phyloP scores from a whole-genome alignment of 2,113 vertebrate genomes.

The Tenrec ecaudatus region DNA sequence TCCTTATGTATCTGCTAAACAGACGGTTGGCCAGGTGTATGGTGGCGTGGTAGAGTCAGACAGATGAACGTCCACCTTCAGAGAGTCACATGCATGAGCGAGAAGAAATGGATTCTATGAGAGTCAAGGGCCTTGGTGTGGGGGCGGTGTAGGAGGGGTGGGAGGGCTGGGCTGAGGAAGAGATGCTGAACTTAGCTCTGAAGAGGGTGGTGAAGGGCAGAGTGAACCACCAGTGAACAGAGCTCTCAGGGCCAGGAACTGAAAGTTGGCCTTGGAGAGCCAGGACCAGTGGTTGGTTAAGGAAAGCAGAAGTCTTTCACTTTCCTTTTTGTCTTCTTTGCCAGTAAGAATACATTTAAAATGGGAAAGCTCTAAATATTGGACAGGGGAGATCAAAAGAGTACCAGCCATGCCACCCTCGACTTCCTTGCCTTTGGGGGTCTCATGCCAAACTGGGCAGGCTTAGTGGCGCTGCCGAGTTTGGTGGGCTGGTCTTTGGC shows the following conservation, averaged over 20 bases:
- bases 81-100: neutral
- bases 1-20: too few species aligned
- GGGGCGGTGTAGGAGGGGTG: neutral
- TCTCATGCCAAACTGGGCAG: too few species aligned
- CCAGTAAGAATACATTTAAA: neutral
- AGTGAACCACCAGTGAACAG: neutral
- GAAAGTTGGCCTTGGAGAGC: neutral
- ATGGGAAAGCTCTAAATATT: neutral
- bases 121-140: neutral
- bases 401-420: neutral
- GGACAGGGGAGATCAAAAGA: neutral
- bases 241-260: neutral
- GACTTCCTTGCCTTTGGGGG: neutral
- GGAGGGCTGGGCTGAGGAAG: neutral
- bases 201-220: too few species aligned
- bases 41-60: too few species aligned
- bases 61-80: neutral
- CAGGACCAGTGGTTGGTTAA: too few species aligned
- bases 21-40: neutral
- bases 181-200: neutral
- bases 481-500: neutral
- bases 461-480: neutral
- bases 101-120: neutral
- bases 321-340: constrained; percentile 19
- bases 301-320: neutral